Percentiles rank a stretch among this genome's conserved stretches.
phyloP scores from a whole-genome alignment of 2,113 vertebrate genomes.

The Lepus europaeus region DNA sequence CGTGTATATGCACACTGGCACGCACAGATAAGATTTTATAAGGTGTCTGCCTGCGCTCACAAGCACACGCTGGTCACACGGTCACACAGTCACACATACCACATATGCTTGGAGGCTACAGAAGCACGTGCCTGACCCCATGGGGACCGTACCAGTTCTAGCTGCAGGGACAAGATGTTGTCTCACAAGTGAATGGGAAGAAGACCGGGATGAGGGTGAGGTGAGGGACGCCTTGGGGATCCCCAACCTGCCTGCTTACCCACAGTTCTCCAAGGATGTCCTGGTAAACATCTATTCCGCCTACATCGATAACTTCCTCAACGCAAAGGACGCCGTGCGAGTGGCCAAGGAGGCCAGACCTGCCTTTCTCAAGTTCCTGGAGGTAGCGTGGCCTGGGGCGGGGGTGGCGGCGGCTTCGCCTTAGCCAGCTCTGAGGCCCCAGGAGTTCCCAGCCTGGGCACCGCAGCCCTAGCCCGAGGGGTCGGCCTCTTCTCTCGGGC shows the following conservation, averaged over 20 bases:
- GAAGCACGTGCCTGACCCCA: background rate
- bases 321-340: conserved; percentile 97
- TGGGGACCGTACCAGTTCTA: background rate
- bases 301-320: conserved; percentile 99
- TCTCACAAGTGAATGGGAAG: background rate
- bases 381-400: conserved; percentile 87
- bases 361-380: conserved; percentile 98
- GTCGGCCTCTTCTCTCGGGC: background rate
- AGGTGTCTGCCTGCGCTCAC: background rate
- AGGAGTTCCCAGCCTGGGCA: background rate
- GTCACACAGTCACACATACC: background rate
- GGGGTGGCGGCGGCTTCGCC: background rate
- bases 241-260: conserved; percentile 47
- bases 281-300: conserved; percentile 98
- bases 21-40: background rate
- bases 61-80: background rate
- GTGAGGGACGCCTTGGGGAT: background rate
- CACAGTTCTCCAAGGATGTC: conserved; percentile 97
- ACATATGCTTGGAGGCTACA: background rate
- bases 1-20: too few relatives aligned
- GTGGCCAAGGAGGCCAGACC: conserved; percentile 97
- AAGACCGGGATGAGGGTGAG: background rate
- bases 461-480: background rate
- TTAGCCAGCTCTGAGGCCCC: background rate
- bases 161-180: background rate